Evolutionary conservation across 2,888 invertebrate species (phyloP), one percentile per base, ranked within the genome.

Genomic region (Taphrorychus bicolor): DNA sequence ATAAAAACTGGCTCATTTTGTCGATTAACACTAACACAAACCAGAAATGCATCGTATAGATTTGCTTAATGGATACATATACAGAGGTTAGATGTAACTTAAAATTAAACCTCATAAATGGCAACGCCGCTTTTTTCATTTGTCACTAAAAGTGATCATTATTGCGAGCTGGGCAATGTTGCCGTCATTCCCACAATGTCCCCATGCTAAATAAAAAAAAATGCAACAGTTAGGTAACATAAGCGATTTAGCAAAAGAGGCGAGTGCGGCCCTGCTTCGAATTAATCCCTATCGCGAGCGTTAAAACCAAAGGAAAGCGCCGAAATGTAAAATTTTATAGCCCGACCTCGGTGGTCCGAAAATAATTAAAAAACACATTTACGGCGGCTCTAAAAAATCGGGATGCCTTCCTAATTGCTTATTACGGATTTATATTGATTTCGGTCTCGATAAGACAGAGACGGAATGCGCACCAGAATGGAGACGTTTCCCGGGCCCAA

Each of bases 391-490:
- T 66, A 63, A 70, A 71, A 71, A 72, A 71, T 70, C 72, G 60
- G 70, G 73, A 75, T 75, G 71, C 75, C 73, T 73, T 72, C 72
- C 73, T 75, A 75, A 75, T 75, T 74, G 72, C 71, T 72, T 70
- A 70, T 65, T 69, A 73, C 73, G 73, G 66, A 69, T 73, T 73
- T 69, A 69, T 72, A 73, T 73, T 68, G 75, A 74, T 74, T 73
- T 71, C 67, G 70, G 66, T 56, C 66, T 64, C 64, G 74, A 73
- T 74, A 73, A 51, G 54, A n/a, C 21, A n/a, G 51, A 51, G 51
- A 51, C 21, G 51, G 22, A 22, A 51, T 32, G 32, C 32, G 32
- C 32, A 32, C 11, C 32, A 32, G 11, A 32, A 32, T 32, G 32
- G 32, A 32, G 32, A 32, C 32, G 32, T 32, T 32, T 32, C 32